A percentile compares a stretch with the other conserved stretches of the same genome.
Conservation (phyloP, 2,797 vertebrate genomes). For the Setipinna tenuifilis region DNA sequence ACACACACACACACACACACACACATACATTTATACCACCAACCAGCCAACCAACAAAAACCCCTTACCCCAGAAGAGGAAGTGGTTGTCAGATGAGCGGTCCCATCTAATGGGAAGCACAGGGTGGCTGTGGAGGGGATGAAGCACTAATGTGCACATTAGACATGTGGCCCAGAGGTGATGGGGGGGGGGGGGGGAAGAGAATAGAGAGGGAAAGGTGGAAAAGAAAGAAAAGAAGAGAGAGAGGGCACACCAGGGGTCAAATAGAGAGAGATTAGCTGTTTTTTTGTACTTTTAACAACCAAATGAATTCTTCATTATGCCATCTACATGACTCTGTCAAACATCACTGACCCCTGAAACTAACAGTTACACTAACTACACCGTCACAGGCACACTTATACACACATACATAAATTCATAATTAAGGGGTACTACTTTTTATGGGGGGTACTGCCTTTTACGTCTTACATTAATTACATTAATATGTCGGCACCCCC, state of each 20-base stretch:
- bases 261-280: constrained; percentile 5
- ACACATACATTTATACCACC: too few species aligned
- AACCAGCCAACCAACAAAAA: too few species aligned
- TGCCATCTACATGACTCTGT: constrained; percentile 1
- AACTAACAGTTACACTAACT: constrained; percentile 24
- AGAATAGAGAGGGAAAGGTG: neutral
- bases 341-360: constrained; percentile 32
- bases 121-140: too few species aligned
- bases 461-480: too few species aligned
- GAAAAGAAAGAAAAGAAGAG: neutral
- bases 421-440: too few species aligned
- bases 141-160: neutral
- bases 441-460: too few species aligned
- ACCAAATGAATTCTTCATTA: constrained; percentile 7
- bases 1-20: too few species aligned
- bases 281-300: neutral
- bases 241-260: neutral
- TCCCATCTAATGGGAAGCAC: neutral
- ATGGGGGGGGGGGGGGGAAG: neutral
- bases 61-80: constrained; percentile 34
- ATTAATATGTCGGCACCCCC: too few species aligned
- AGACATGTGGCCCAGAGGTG: neutral
- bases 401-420: constrained; percentile 15
- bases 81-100: constrained; percentile 44
- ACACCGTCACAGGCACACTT: neutral